Base-by-base conservation (phyloP, 37 sponge, comb jelly and placozoan species). In the Ianthella basta region DNA sequence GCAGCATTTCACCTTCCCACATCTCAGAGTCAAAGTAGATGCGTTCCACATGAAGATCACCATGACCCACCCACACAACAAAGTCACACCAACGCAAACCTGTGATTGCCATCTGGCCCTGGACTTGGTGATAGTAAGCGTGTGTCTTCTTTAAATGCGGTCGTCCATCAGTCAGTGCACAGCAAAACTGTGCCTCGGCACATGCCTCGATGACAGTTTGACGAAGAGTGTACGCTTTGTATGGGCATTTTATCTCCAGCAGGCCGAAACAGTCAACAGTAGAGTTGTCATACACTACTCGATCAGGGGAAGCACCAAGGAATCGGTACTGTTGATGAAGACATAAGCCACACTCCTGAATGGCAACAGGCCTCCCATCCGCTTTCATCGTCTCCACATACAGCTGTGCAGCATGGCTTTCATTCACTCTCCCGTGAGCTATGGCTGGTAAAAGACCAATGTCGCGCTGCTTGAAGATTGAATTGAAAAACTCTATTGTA, bases 271-370 rank as follows among this genome's bases (percentile, higher is more conserved):
- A 16, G 25, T 25, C 10, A 75, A n/a, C 29, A 65, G 18, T 19
- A 16, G 65, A 65, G 33, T 39, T 59, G 54, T 86, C 79, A 36
- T 55, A 19, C 20, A 86, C 80, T 29, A 20, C 37, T 23, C 55
- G 67, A 63, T 86, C 86, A 15, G 86, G 66, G 38, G 86, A 63
- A 29, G 86, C 80, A 39, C 86, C 79, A 20, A 85, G 79, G 64
- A 60, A 85, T 15, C 67, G 21, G 34, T 63, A 55, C 21, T 19
- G 15, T 21, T n/a, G 61, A 61, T 77, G 63, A 39, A 86, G 21
- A 41, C 60, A 34, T 13, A 86, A 53, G 27, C 86, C 86, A 44
- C 67, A 38, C n/a, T n/a, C n/a, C n/a, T n/a, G n/a, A n/a, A n/a
- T n/a, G n/a, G n/a, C n/a, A n/a, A n/a, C n/a, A n/a, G n/a, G n/a